Evolutionary conservation across 2,888 invertebrate genomes (phyloP), one percentile per base, ranked within the genome.

Genomic region (Cordilura impudica): DNA sequence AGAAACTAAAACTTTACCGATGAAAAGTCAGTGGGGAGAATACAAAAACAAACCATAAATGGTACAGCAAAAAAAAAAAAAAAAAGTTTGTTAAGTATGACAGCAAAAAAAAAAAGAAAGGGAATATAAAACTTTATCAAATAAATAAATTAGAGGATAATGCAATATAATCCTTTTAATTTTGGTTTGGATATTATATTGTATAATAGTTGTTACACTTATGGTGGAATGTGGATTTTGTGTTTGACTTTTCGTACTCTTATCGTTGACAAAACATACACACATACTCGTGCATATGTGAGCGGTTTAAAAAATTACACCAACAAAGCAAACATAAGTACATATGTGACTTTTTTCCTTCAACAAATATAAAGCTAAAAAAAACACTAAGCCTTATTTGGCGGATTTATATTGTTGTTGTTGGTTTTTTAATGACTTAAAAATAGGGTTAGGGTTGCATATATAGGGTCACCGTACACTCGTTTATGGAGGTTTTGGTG

Each of bases 121-220:
- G 31, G 21, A 3, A n/a, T 26, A 65, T 5, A 75, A 75, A 79
- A 75, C 81, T 45, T 78, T 74, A 69, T 72, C 79, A 75, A 75
- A 75, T 81, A 78, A 81, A 86, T 87, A 86, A 86, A 85, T 86
- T 86, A 86, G 87, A 85, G 86, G 83, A 85, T 85, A 85, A 86
- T 84, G 83, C 83, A 83, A 82, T 81, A 58, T 85, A 87, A 86
- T 85, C 85, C 84, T 82, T 86, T 87, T 86, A 87, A 87, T 87
- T 85, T 75, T 69, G 74, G 71, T 61, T 65, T 78, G 67, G 78
- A 73, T 65, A 67, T 65, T 77, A 79, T 67, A 75, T 58, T 71
- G 56, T 72, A 61, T 72, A 63, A 72, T 75, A 65, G 71, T 67
- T 75, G 43, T 63, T 72, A 61, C 53, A 58, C 51, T 65, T 65